Percentiles rank a stretch among this genome's conserved stretches.
These are phyloP conservation scores for Aphelinus atriplicis DNA, from an alignment of 1,140 invertebrate species.

Conservation along the genomic window DNA sequence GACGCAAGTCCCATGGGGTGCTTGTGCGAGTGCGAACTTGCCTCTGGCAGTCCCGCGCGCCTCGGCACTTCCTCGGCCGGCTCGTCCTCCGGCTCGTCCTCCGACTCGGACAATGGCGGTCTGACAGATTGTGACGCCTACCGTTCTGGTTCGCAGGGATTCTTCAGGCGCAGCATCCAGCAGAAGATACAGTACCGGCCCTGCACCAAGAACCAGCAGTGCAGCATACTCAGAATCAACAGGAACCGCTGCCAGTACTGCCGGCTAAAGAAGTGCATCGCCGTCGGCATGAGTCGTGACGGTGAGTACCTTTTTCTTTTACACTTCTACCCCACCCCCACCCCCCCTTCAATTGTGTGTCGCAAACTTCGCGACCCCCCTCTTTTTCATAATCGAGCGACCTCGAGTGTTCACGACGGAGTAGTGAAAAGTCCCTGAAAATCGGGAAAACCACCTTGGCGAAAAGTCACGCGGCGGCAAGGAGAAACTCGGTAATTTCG, in stretches of 20 bases:
- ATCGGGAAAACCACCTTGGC: too few relatives aligned
- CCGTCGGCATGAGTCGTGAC: conserved; percentile 98
- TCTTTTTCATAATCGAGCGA: too few relatives aligned
- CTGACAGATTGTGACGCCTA: conserved; percentile 63
- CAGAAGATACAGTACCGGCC: conserved; percentile 98
- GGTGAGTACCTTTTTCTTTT: conserved; percentile 73
- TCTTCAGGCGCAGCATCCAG: conserved; percentile 90
- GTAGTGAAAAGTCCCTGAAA: too few relatives aligned
- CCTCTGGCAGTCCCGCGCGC: conserved; percentile 14
- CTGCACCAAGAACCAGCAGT: conserved; percentile 97
- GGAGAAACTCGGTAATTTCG: not conserved
- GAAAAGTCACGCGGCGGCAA: not conserved
- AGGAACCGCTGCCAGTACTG: conserved; percentile 97
- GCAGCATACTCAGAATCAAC: conserved; percentile 95
- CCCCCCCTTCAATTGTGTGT: too few relatives aligned
- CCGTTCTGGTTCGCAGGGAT: conserved; percentile 73
- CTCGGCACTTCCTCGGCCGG: conserved; percentile 9
- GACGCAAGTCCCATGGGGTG: conserved; percentile 59
- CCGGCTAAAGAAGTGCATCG: conserved; percentile 96
- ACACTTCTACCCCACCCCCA: too few relatives aligned
- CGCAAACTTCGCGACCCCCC: too few relatives aligned
- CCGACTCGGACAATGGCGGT: conserved; percentile 49
- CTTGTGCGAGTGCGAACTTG: conserved; percentile 56
- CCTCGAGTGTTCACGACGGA: too few relatives aligned
- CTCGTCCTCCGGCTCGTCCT: conserved; percentile 13